Evolutionary conservation across 2,888 invertebrate species (phyloP).

Genomic region (Sturmia bella): DNA sequence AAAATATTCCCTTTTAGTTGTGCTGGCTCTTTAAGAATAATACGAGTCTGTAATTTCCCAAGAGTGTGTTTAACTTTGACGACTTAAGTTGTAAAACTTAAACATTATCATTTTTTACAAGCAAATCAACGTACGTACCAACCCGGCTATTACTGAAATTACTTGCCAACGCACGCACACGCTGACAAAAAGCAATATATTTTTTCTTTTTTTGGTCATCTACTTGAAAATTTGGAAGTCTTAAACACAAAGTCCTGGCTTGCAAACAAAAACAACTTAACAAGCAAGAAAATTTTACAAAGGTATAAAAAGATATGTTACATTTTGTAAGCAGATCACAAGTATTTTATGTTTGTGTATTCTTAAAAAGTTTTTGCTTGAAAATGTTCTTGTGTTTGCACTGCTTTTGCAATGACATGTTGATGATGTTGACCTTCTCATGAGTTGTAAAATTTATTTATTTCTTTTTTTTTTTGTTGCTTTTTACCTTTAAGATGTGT

Average conservation of each 20-base stretch:
- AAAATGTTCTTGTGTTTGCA: conserved; percentile 38
- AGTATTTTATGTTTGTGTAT: conserved; percentile 26
- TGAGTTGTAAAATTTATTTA: conserved; percentile 2
- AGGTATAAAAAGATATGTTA: conserved; percentile 41
- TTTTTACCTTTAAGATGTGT: conserved; percentile 46
- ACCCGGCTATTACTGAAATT: conserved; percentile 45
- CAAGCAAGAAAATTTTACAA: not conserved
- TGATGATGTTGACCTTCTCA: conserved; percentile 72
- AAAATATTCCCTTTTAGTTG: conserved; percentile 40
- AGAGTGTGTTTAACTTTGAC: conserved; percentile 81
- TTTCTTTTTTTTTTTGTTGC: conserved; percentile 8
- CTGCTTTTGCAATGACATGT: conserved; percentile 60
- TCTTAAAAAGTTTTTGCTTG: not conserved
- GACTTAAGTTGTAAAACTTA: conserved; percentile 81
- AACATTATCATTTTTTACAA: conserved; percentile 79
- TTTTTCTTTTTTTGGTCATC: conserved; percentile 46
- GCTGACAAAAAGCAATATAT: not conserved
- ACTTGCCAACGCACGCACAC: conserved; percentile 19
- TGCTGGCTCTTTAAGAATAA: conserved; percentile 69
- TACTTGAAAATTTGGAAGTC: conserved; percentile 13
- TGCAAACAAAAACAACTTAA: conserved; percentile 32
- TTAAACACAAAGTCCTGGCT: conserved; percentile 33
- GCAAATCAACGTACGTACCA: conserved; percentile 44
- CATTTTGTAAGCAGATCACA: conserved; percentile 55
- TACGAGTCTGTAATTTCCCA: conserved; percentile 81